Conservation (phyloP, 1,140 invertebrate species). For the Apis mellifera region Amel_HAv3.1 CM009936.2:15342001-15342500, state of each 20-base stretch:
- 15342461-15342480: neutral
- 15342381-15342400: too few relatives aligned
- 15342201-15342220: slow-evolving; percentile 31
- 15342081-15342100: slow-evolving; percentile 14
- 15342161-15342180: neutral
- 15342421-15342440: neutral
- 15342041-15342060: neutral
- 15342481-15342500: neutral
- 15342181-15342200: neutral
- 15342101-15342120: neutral
- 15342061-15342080: neutral
- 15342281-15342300: neutral
- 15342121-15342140: neutral
- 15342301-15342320: neutral
- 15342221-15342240: slow-evolving; percentile 16
- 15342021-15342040: neutral
- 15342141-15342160: neutral
- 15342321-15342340: neutral
- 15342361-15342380: neutral
- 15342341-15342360: neutral
- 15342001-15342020: neutral
- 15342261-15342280: neutral
- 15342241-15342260: neutral
- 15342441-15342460: neutral
- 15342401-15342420: too few relatives aligned